Evolutionary conservation across 2,888 invertebrate species (phyloP), one percentile per base, ranked within the genome.

Genomic region (Coelopa pilipes): DNA sequence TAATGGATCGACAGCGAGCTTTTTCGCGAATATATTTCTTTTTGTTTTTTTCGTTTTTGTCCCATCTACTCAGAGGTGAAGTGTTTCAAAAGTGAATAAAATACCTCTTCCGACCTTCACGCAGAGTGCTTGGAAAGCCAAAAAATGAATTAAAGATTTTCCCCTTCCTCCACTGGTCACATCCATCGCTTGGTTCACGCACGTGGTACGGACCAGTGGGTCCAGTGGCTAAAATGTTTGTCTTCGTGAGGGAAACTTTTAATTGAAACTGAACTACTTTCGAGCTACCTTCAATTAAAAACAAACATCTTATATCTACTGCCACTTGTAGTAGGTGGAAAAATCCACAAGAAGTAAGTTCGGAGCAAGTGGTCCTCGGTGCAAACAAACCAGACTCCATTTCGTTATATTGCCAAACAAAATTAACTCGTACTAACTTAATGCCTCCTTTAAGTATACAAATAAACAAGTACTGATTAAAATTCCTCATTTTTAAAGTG

Each of bases 261-360:
- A 62, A 62, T 62, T 62, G 62, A 62, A 62, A 62, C 34, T 24
- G 62, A 34, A 62, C 24, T 34, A 62, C 62, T 62, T 24, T 62
- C 62, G 9, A n/a, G 24, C 34, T 34, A 15, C 24, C 57, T 59
- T 21, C 57, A 62, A 62, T 34, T 62, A 62, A 62, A 62, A 34
- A 62, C n/a, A 62, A 62, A 62, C 62, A 34, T 62, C 17, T 21
- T 12, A 59, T 59, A 59, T 59, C 19, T 59, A 34, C 34, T 34
- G 17, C 57, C 57, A 17, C 57, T 59, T 59, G 19, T 21, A 59
- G 57, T 59, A 59, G 34, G 34, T 34, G 7, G 34, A 34, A 34
- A 34, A 4, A 34, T 34, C 34, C 34, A 34, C 34, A 34, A 59
- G 57, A 19, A 59, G 57, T 24, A 19, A 59, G 57, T 24, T 19